These are phyloP conservation scores for Agapornis roseicollis DNA, from an alignment of 2,113 vertebrate genomes.

Conservation along the genomic window DNA sequence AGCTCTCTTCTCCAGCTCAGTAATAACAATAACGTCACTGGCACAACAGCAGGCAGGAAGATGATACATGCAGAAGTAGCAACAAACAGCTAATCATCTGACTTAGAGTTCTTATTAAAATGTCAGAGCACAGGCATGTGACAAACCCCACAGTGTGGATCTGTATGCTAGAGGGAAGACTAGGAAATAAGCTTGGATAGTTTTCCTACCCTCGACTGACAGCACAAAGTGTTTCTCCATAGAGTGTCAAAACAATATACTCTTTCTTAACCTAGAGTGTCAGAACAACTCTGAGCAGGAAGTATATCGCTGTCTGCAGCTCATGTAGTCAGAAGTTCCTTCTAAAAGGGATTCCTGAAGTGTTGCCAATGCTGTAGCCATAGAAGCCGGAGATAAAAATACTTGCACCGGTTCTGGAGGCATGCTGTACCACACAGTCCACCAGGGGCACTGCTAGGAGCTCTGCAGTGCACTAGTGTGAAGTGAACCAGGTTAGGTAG, in stretches of 20 bases:
- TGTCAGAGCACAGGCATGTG: slow-evolving; percentile 15
- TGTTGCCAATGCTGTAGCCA: neutral
- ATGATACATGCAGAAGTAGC: slow-evolving; percentile 12
- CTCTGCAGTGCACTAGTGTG: neutral
- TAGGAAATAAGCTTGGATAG: neutral
- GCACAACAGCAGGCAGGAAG: slow-evolving; percentile 37
- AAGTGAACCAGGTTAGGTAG: neutral
- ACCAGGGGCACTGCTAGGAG: neutral
- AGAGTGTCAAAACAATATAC: neutral
- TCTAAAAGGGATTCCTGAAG: neutral
- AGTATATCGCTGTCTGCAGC: neutral
- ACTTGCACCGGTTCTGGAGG: neutral
- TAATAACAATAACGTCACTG: neutral
- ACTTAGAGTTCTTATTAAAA: neutral
- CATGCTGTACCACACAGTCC: neutral
- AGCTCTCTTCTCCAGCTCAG: neutral
- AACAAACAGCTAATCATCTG: slow-evolving; percentile 30
- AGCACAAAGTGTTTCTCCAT: neutral
- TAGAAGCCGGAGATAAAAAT: neutral
- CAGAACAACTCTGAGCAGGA: neutral
- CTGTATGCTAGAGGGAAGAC: neutral
- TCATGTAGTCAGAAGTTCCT: neutral
- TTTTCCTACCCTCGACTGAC: neutral
- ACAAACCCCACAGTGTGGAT: neutral
- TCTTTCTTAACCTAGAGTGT: neutral